phyloP scores from a whole-genome alignment of 2,113 vertebrate species.

The Pedionomus torquatus region DNA sequence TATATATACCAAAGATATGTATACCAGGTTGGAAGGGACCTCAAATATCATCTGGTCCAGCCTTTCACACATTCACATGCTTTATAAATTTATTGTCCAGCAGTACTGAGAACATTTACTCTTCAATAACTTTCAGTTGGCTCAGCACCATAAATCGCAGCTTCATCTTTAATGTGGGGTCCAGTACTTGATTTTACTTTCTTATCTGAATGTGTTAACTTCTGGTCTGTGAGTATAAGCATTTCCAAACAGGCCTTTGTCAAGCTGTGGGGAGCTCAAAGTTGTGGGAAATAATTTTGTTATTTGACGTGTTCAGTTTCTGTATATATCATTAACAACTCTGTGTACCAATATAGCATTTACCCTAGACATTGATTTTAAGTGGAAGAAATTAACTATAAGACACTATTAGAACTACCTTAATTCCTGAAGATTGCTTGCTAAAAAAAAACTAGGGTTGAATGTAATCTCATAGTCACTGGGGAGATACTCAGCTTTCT shows the following conservation, averaged over 20 bases:
- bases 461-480: not conserved
- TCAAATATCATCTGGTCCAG: not conserved
- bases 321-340: not conserved
- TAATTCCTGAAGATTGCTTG: not conserved
- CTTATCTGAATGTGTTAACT: not conserved
- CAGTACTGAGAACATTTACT: not conserved
- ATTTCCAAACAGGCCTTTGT: not conserved
- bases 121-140: not conserved
- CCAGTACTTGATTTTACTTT: not conserved
- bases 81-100: not conserved
- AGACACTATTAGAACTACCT: not conserved
- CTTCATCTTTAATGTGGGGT: not conserved
- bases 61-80: not conserved
- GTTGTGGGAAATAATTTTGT: not conserved
- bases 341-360: not conserved
- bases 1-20: too few relatives aligned
- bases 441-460: not conserved
- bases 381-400: not conserved
- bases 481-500: not conserved
- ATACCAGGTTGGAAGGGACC: not conserved
- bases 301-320: not conserved
- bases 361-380: not conserved
- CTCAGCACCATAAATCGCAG: not conserved
- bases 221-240: not conserved
- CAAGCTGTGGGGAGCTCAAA: not conserved